Base-by-base conservation (phyloP, 1,140 invertebrate genomes). In the Drosophila murphyi region DNA sequence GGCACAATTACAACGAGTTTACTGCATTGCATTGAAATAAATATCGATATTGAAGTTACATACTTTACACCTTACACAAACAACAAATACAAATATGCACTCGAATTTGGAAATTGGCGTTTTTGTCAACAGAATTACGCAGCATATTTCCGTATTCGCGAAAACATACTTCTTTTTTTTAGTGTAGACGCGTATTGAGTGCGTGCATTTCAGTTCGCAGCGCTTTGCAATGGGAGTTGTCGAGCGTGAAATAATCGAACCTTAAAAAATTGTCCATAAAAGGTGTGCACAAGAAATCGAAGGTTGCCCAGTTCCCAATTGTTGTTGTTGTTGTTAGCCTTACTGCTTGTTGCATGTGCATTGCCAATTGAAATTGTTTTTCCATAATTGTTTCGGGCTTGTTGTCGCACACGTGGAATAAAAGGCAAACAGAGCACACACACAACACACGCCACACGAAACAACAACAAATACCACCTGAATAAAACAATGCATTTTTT, bases 281-380 rank as follows among this genome's bases (percentile, higher is more conserved):
- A 65, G 62, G 61, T 37, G 61, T 10, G 2, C 7, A n/a, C 28
- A 41, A 29, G 35, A 52, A 20, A 35, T 51, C 8, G 54, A 59
- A 68, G 64, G 64, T 59, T 68, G 55, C 8, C 54, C 63, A 39
- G 52, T 57, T 56, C 34, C 1, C 12, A 32, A 39, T 48, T 48
- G 55, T 2, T 47, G 31, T 45, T 32, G 56, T 41, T 43, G n/a
- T 50, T 54, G 37, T 32, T 52, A 39, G 5, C 51, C 2, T 35
- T 47, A 31, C 5, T 54, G 54, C 45, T 68, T 59, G 55, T 59
- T 68, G 55, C 64, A 68, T 68, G 47, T 51, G 54, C 55, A 68
- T 59, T 68, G 39, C 43, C 55, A 68, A 59, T 59, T 68, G 54
- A 59, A 68, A 68, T 68, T 59, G 45, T 59, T 59, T 68, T 68